Percentiles rank a stretch among this genome's conserved stretches.
Conservation (phyloP, 2,113 vertebrate species). For the Heloderma charlesbogerti region DNA sequence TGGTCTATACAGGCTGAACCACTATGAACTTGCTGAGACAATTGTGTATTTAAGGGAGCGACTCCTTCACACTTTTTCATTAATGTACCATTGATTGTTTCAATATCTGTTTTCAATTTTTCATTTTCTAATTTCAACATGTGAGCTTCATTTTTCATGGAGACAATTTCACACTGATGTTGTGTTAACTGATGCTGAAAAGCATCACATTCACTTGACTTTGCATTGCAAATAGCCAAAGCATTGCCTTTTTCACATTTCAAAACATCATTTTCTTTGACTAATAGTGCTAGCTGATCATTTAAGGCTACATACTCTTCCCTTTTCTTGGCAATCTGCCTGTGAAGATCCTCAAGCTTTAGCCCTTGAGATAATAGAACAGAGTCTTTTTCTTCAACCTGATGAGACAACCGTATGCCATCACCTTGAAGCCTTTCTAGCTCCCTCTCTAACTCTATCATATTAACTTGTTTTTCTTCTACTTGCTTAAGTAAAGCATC, state of each 20-base stretch:
- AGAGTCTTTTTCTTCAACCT: slow-evolving; percentile 74
- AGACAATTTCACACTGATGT: slow-evolving; percentile 66
- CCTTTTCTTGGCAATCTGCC: slow-evolving; percentile 73
- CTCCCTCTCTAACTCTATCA: slow-evolving; percentile 70
- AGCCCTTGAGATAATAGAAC: slow-evolving; percentile 53
- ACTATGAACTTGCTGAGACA: slow-evolving; percentile 68
- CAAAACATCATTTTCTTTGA: slow-evolving; percentile 71
- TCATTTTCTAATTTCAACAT: slow-evolving; percentile 76
- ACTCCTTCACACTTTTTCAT: slow-evolving; percentile 73
- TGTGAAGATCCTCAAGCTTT: slow-evolving; percentile 72
- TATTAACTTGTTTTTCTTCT: slow-evolving; percentile 56
- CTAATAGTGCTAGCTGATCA: slow-evolving; percentile 73
- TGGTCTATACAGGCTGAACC: slow-evolving; percentile 75
- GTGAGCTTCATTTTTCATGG: slow-evolving; percentile 73
- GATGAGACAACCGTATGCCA: slow-evolving; percentile 61
- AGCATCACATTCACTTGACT: slow-evolving; percentile 66
- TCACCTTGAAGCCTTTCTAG: slow-evolving; percentile 71
- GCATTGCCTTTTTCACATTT: slow-evolving; percentile 71
- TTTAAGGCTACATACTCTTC: slow-evolving; percentile 73
- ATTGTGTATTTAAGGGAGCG: slow-evolving; percentile 65
- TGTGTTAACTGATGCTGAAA: slow-evolving; percentile 69
- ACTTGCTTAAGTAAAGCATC: slow-evolving; percentile 61
- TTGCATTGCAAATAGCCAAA: slow-evolving; percentile 64
- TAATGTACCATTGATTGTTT: slow-evolving; percentile 59
- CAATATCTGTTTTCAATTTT: slow-evolving; percentile 77